These are phyloP conservation scores for Deroplatys truncata DNA, from an alignment of 2,888 invertebrate species.

Conservation along the genomic window DNA sequence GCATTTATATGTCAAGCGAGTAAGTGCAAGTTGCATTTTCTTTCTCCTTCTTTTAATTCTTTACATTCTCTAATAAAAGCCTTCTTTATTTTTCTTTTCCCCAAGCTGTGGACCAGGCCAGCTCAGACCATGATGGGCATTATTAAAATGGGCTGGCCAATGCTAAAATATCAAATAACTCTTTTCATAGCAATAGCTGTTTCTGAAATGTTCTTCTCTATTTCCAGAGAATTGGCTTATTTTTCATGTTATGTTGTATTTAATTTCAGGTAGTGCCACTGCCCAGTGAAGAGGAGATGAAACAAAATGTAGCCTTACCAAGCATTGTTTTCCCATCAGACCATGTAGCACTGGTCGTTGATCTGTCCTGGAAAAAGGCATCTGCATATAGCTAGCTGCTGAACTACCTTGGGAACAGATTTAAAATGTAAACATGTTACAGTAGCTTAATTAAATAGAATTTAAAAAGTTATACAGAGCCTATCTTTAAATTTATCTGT, in stretches of 20 bases:
- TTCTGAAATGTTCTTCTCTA: background rate
- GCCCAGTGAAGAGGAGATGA: slow-evolving; percentile 73
- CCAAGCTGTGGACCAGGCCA: too few species aligned
- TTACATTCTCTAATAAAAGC: background rate
- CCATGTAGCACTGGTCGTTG: slow-evolving; percentile 84
- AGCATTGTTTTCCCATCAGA: slow-evolving; percentile 90
- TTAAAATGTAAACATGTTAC: background rate
- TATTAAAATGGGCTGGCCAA: too few species aligned
- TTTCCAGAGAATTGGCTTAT: too few species aligned
- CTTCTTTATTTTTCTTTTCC: too few species aligned
- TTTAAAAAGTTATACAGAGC: too few species aligned
- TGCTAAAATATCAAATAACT: too few species aligned
- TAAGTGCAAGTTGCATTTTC: slow-evolving; percentile 29
- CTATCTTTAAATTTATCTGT: too few species aligned
- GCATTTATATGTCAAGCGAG: slow-evolving; percentile 53
- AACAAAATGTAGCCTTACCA: slow-evolving; percentile 72
- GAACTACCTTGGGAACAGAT: background rate
- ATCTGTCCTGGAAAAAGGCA: slow-evolving; percentile 56
- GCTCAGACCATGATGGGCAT: too few species aligned
- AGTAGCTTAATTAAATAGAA: too few species aligned
- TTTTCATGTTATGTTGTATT: background rate
- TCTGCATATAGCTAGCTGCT: background rate
- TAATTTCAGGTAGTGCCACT: slow-evolving; percentile 68
- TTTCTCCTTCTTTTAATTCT: background rate
- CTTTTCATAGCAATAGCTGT: too few species aligned